Percentiles rank a stretch among this genome's conserved stretches.
Conservation (phyloP, 2,888 invertebrate genomes). For the Polydesmus complanatus region DNA sequence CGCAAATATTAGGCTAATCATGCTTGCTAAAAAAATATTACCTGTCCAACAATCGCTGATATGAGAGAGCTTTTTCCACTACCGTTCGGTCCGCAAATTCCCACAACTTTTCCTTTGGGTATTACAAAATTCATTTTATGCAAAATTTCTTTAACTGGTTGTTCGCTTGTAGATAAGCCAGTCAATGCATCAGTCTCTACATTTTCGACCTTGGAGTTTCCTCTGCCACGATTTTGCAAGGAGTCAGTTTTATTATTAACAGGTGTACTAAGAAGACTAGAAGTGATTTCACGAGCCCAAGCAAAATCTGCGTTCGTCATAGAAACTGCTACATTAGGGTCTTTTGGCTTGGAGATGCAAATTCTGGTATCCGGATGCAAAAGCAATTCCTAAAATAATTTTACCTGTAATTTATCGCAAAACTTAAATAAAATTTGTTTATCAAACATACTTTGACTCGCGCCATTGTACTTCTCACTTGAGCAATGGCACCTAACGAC, state of each 20-base stretch:
- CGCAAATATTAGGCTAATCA: too few relatives aligned
- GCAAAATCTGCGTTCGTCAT: constrained; percentile 39
- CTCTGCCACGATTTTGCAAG: neutral
- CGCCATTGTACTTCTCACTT: constrained; percentile 8
- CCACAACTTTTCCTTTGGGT: constrained; percentile 37
- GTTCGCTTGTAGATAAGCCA: neutral
- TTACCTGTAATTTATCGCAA: neutral
- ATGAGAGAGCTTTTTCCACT: constrained; percentile 44
- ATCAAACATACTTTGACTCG: constrained; percentile 6
- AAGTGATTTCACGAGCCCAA: constrained; percentile 27
- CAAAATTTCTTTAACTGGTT: constrained; percentile 2
- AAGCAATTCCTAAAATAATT: constrained; percentile 30
- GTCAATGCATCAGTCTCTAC: neutral
- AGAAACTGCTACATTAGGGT: constrained; percentile 37
- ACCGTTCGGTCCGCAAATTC: constrained; percentile 43
- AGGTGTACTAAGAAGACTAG: neutral
- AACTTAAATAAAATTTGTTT: neutral
- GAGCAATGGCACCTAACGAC: constrained; percentile 12
- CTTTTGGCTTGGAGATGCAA: constrained; percentile 33
- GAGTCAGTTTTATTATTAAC: neutral
- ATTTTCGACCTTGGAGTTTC: neutral
- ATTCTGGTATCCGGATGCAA: constrained; percentile 36
- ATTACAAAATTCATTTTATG: constrained; percentile 1
- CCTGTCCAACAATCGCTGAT: constrained; percentile 40
- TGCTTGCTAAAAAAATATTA: too few relatives aligned